Evolutionary conservation across 1,140 invertebrate species (phyloP), one percentile per base, ranked within the genome.

Genomic region (Eulimnadia texana): DNA sequence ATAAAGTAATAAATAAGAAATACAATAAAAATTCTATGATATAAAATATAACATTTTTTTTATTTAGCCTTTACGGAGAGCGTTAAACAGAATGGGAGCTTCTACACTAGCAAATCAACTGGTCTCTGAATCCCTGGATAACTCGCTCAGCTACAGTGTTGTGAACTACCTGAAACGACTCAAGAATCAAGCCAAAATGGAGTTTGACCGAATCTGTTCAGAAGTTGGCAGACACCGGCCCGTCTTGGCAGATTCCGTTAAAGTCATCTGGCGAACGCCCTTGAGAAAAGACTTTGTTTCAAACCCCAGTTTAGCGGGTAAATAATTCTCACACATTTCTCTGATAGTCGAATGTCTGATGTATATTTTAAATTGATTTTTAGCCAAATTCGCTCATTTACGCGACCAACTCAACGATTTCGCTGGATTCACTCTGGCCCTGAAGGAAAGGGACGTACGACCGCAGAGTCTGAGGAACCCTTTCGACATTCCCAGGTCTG

Each of bases 171-270:
- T 98, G 64, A 98, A 96, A 73, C 84, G 90, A 70, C 77, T 97
- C 63, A 98, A 98, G 77, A 94, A 94, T 72, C 84, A 92, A 73
- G 94, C 93, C 16, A 97, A 96, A 75, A 79, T 86, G 56, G 93
- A 98, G 72, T 95, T 93, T 73, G 93, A 98, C 70, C 83, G 89
- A 71, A 78, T 97, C 16, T 97, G 83, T 71, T 80, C 77, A 69
- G 76, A 83, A 68, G 84, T 88, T 2, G 84, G 83, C 71, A 80
- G 64, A 74, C 81, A 71, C 70, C 77, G 63, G 72, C 78, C 66
- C 70, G 70, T 67, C 3, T 73, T 79, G 29, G 75, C 79, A 16
- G 86, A 88, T 68, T 84, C 82, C 64, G 81, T 90, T 23, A 76
- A 85, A 67, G 87, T 93, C 10, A 78, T 80, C 64, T 76, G 82